Evolutionary conservation across 1,140 invertebrate genomes (phyloP).

Genomic region (Zaprionus vittiger): DNA sequence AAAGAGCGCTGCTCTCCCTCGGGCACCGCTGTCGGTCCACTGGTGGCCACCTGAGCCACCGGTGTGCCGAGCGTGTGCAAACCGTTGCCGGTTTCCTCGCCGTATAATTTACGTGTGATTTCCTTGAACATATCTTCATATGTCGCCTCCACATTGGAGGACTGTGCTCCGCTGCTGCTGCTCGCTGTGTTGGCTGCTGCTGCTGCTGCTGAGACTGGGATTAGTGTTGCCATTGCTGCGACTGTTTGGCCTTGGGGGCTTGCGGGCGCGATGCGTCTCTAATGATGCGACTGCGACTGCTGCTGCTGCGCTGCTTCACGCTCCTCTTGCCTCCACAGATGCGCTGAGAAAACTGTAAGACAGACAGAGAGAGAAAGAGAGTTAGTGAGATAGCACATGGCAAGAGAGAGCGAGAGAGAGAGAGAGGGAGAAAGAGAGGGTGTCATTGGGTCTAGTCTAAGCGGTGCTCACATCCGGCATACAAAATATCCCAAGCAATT

Average conservation of each 20-base stretch:
- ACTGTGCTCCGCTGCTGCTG: constrained; percentile 75
- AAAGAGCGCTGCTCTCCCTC: constrained; percentile 84
- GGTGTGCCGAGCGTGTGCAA: constrained; percentile 84
- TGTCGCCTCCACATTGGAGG: constrained; percentile 84
- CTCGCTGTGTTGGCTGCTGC: constrained; percentile 66
- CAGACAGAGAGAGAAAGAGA: neutral
- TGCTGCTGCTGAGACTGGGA: constrained; percentile 45
- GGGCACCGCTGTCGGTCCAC: constrained; percentile 81
- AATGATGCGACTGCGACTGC: constrained; percentile 51
- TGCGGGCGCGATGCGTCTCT: constrained; percentile 57
- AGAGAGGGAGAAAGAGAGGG: neutral
- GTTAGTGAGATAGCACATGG: neutral
- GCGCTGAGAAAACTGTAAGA: constrained; percentile 63
- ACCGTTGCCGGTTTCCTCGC: constrained; percentile 89
- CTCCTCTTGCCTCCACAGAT: constrained; percentile 61
- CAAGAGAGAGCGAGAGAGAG: neutral
- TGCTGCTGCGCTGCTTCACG: constrained; percentile 42
- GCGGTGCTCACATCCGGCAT: constrained; percentile 61
- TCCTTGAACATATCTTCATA: constrained; percentile 88
- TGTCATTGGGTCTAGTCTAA: constrained; percentile 34
- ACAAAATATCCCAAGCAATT: constrained; percentile 59
- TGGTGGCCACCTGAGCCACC: constrained; percentile 83
- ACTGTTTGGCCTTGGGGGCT: constrained; percentile 66
- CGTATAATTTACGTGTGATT: constrained; percentile 95
- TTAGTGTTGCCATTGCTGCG: constrained; percentile 83